Evolutionary conservation across 1,140 invertebrate species (phyloP).

Genomic region (Trinorchestia longiramus): DNA sequence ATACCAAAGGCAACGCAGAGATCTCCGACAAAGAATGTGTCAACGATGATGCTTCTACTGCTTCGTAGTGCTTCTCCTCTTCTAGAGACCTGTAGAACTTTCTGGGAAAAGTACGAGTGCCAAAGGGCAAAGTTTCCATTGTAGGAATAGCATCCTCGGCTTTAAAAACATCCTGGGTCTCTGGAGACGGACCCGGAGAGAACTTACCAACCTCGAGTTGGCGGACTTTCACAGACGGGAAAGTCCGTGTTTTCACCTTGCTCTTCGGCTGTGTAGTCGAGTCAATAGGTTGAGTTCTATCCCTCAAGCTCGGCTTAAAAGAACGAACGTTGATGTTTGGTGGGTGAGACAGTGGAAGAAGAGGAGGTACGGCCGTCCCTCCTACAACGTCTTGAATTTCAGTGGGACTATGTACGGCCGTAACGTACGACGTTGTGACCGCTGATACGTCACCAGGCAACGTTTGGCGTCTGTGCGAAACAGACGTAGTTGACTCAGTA

Average conservation of each 20-base stretch:
- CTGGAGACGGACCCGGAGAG: background rate
- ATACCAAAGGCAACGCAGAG: background rate
- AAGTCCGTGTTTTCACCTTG: background rate
- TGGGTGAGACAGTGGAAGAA: background rate
- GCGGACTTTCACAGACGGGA: background rate
- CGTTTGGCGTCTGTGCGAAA: constrained; percentile 35
- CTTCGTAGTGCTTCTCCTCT: background rate
- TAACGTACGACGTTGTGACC: background rate
- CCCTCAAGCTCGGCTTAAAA: background rate
- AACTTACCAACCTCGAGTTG: background rate
- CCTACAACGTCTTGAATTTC: background rate
- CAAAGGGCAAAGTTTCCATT: constrained; percentile 30
- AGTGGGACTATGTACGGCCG: background rate
- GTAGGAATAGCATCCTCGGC: background rate
- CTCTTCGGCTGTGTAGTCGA: background rate
- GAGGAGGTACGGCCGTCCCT: background rate
- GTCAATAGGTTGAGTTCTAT: background rate
- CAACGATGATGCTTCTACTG: background rate
- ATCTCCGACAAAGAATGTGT: background rate
- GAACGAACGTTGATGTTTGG: background rate
- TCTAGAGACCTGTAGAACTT: background rate
- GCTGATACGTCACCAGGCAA: constrained; percentile 6
- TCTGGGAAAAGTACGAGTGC: background rate
- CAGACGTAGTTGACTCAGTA: constrained; percentile 78
- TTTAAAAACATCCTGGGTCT: background rate